These are phyloP conservation scores for Ptychodera flava DNA, from an alignment of 35 echinoderm and acorn worm species.

Conservation along the genomic window DNA sequence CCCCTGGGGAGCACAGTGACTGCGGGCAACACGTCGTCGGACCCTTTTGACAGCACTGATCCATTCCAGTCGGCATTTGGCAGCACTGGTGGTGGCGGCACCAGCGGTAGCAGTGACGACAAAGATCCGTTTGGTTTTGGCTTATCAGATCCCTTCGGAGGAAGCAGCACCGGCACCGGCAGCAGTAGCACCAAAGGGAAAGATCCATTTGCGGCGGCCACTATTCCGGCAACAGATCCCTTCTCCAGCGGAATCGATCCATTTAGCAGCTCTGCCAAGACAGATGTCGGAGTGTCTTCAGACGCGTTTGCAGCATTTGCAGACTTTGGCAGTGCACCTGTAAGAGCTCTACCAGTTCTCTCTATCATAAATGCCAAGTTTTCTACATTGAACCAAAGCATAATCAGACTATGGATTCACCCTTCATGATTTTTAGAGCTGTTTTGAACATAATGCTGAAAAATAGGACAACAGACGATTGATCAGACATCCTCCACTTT, in stretches of 20 bases:
- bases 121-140: not conserved
- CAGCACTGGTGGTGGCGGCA: conserved; percentile 2
- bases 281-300: conserved; percentile 3
- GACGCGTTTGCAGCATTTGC: conserved; percentile 90
- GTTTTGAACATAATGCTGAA: not conserved
- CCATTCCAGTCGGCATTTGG: conserved; percentile 29
- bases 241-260: conserved; percentile 56
- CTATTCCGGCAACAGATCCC: conserved; percentile 27
- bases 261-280: conserved; percentile 21
- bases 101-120: conserved; percentile 7
- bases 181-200: conserved; percentile 3
- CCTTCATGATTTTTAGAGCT: not conserved
- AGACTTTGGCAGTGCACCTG: conserved; percentile 77
- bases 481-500: not conserved
- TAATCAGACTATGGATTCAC: not conserved
- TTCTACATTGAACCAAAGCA: not conserved
- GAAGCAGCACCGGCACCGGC: not conserved
- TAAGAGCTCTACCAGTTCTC: conserved; percentile 11
- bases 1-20: conserved; percentile 31
- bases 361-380: not conserved
- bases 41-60: conserved; percentile 22
- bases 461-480: conserved; percentile 11
- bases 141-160: not conserved
- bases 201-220: conserved; percentile 13
- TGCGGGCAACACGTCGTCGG: not conserved